Conservation (phyloP, 2,113 vertebrate genomes). For the Erythrocercus mccallii region DNA sequence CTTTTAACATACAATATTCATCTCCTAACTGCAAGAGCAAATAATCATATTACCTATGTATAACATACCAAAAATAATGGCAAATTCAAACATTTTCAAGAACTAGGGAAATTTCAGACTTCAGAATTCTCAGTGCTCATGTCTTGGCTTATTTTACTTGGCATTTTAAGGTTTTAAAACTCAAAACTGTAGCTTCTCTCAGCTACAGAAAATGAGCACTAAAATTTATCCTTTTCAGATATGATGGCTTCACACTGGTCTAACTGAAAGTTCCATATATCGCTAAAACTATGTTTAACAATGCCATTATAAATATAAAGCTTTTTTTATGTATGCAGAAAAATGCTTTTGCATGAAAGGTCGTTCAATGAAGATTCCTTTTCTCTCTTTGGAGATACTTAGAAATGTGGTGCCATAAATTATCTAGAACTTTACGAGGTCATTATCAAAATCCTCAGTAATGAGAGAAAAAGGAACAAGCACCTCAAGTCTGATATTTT, state of each 20-base stretch:
- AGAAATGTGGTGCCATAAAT: neutral
- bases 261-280: neutral
- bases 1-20: neutral
- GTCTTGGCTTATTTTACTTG: neutral
- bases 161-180: neutral
- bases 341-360: neutral
- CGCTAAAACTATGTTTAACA: neutral
- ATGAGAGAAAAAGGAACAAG: neutral
- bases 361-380: neutral
- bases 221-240: neutral
- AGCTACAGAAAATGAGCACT: neutral
- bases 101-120: neutral
- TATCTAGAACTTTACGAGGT: neutral
- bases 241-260: neutral
- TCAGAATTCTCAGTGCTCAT: neutral
- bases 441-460: neutral
- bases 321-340: neutral
- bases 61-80: neutral
- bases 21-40: neutral
- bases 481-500: neutral
- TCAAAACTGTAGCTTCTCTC: neutral
- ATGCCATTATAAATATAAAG: neutral
- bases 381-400: neutral
- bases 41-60: neutral
- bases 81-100: neutral